phyloP scores from a whole-genome alignment of 2,888 invertebrate genomes.

The Parnassius orleans region DNA sequence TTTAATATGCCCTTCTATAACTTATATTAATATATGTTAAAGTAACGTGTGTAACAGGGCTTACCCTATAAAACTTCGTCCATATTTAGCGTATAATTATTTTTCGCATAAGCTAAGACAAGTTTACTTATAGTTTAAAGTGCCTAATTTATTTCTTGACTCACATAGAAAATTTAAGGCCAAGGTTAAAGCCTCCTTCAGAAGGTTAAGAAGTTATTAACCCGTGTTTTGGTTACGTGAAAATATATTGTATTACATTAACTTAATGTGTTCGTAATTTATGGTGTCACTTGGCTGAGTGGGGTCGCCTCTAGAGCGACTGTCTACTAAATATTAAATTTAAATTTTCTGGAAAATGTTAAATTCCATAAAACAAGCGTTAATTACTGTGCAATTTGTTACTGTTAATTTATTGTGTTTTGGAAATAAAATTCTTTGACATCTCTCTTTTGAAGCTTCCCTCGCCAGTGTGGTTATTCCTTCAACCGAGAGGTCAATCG shows the following conservation, averaged over 20 bases:
- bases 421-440: too few species aligned
- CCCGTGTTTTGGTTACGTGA: constrained; percentile 12
- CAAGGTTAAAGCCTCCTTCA: constrained; percentile 9
- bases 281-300: constrained; percentile 11
- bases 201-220: constrained; percentile 20
- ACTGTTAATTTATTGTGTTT: too few species aligned
- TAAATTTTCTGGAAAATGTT: neutral
- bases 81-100: neutral
- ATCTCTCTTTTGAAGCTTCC: too few species aligned
- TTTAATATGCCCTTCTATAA: too few species aligned
- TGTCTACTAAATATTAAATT: neutral
- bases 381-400: neutral
- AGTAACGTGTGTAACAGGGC: too few species aligned
- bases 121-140: neutral
- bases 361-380: neutral
- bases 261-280: constrained; percentile 11
- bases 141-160: neutral
- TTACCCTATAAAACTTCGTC: too few species aligned
- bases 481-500: too few species aligned
- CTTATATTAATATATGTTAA: too few species aligned
- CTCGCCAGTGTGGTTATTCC: too few species aligned
- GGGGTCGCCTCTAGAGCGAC: neutral
- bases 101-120: neutral
- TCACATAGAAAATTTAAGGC: constrained; percentile 3
- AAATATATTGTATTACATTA: constrained; percentile 21